phyloP scores from a whole-genome alignment of 2,888 invertebrate species.

The Pharmacophagus antenor region DNA sequence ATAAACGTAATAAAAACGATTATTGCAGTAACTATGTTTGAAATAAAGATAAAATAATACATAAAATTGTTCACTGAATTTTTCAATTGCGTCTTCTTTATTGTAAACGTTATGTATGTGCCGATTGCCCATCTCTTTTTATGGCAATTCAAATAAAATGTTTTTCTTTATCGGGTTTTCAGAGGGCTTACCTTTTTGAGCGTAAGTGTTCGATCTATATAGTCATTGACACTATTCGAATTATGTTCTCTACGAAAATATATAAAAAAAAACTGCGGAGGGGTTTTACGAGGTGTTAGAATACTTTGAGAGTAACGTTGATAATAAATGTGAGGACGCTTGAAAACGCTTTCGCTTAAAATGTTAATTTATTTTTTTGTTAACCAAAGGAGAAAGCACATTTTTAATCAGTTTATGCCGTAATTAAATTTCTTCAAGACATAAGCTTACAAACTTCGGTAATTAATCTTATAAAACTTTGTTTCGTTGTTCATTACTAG shows the following conservation, averaged over 20 bases:
- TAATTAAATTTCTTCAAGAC: background rate
- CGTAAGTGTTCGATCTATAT: background rate
- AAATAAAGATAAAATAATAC: background rate
- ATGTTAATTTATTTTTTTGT: too few relatives aligned
- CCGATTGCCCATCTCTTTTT: background rate
- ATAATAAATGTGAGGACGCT: background rate
- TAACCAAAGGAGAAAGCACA: too few relatives aligned
- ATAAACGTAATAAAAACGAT: too few relatives aligned
- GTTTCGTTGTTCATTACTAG: background rate
- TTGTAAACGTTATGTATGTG: background rate
- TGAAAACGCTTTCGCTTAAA: conserved; percentile 12
- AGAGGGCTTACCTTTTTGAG: background rate
- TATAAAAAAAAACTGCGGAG: background rate
- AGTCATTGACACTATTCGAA: background rate
- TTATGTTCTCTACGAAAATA: background rate
- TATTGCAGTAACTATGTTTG: too few relatives aligned
- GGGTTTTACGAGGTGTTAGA: background rate
- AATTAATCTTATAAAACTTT: background rate
- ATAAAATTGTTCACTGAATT: background rate
- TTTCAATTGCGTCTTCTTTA: background rate
- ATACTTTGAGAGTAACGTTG: background rate
- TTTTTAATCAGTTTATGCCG: background rate
- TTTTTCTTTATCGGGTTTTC: background rate
- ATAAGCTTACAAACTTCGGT: background rate
- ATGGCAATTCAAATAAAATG: background rate